phyloP scores from a whole-genome alignment of 2,888 invertebrate species.

The Eumacrocentrus americanus region DNA sequence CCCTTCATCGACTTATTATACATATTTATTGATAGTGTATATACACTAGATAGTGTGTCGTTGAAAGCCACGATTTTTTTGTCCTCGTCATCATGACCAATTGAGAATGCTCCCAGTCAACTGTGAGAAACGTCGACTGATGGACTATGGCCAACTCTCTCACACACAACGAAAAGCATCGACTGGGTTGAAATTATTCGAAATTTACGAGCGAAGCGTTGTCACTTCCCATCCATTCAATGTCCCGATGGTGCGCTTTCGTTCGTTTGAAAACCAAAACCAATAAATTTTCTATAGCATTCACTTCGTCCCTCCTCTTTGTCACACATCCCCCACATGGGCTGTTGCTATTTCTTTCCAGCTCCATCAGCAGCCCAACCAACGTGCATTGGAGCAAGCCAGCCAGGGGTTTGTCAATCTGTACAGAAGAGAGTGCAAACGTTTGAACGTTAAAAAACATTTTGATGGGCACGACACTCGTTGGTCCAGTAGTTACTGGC shows the following conservation, averaged over 20 bases:
- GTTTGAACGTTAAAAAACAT: neutral
- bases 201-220: constrained; percentile 50
- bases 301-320: neutral
- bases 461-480: neutral
- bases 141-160: constrained; percentile 16
- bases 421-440: neutral
- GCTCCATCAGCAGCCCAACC: neutral
- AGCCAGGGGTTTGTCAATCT: neutral
- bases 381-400: neutral
- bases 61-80: too few species aligned
- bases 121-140: constrained; percentile 13
- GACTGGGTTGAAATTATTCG: constrained; percentile 45
- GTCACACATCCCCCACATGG: neutral
- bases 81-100: neutral
- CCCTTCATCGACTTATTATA: too few species aligned
- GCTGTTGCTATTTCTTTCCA: neutral
- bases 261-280: constrained; percentile 39
- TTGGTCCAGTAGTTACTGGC: neutral
- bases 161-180: constrained; percentile 15
- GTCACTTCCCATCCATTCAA: constrained; percentile 49
- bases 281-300: constrained; percentile 44
- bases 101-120: constrained; percentile 11
- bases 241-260: constrained; percentile 29
- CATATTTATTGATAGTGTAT: too few species aligned
- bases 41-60: too few species aligned